These are phyloP conservation scores for Hymenochirus boettgeri DNA, from an alignment of 2,113 vertebrate species.

Conservation along the genomic window DNA sequence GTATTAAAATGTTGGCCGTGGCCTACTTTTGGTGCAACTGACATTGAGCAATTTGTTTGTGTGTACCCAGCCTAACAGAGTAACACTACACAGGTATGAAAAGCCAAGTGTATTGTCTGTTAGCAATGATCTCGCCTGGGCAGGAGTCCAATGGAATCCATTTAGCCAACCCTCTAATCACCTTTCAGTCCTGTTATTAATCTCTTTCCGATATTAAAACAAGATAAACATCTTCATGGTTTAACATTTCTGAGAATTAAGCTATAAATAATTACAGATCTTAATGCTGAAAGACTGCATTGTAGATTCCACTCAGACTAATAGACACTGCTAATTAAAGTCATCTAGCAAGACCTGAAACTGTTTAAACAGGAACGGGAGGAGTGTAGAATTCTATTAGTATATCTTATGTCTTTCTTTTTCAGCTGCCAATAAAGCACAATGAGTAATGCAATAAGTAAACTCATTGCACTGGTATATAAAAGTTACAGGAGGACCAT, in stretches of 20 bases:
- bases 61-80: too few species aligned
- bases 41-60: too few species aligned
- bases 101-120: too few species aligned
- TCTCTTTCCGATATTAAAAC: constrained; percentile 36
- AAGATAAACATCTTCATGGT: constrained; percentile 24
- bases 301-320: constrained; percentile 4
- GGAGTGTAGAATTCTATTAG: too few species aligned
- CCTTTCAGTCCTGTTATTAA: constrained; percentile 35
- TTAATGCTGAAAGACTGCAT: neutral
- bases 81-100: too few species aligned
- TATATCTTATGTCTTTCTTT: too few species aligned
- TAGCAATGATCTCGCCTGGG: neutral
- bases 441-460: too few species aligned
- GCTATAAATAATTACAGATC: constrained; percentile 32
- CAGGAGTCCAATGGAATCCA: constrained; percentile 24
- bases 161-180: neutral
- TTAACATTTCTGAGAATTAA: constrained; percentile 34
- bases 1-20: too few species aligned
- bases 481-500: too few species aligned
- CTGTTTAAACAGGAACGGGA: neutral
- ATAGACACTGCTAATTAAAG: constrained; percentile 6
- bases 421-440: too few species aligned
- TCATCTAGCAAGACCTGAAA: neutral
- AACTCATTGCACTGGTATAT: too few species aligned
- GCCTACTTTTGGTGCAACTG: too few species aligned